Conservation (phyloP, 2,888 invertebrate genomes). For the Argynnis bischoffii region DNA sequence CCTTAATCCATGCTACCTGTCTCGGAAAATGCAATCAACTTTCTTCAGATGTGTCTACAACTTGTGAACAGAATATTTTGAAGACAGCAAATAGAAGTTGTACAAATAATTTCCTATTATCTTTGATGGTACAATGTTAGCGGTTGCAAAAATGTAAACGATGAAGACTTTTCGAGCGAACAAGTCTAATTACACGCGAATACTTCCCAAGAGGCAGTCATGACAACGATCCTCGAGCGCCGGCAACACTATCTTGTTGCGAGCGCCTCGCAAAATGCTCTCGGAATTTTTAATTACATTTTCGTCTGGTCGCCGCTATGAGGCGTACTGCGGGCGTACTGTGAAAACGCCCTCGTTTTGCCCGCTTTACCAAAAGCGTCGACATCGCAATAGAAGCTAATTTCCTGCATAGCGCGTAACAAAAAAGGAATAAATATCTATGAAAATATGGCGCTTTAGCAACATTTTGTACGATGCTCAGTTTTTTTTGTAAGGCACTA, state of each 20-base stretch:
- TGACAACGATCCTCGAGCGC: slow-evolving; percentile 72
- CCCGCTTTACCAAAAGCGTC: slow-evolving; percentile 79
- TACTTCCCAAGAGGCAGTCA: slow-evolving; percentile 76
- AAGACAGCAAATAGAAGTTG: background rate
- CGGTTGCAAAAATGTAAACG: slow-evolving; percentile 57
- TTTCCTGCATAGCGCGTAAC: slow-evolving; percentile 79
- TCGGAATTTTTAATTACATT: slow-evolving; percentile 83
- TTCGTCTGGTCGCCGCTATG: slow-evolving; percentile 78
- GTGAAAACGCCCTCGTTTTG: slow-evolving; percentile 74
- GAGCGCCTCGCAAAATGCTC: slow-evolving; percentile 78
- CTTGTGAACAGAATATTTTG: slow-evolving; percentile 7
- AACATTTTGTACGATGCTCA: slow-evolving; percentile 30
- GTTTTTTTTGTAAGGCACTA: background rate
- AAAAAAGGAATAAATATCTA: slow-evolving; percentile 64
- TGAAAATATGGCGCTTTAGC: slow-evolving; percentile 63
- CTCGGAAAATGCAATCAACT: slow-evolving; percentile 39
- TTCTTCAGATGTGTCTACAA: slow-evolving; percentile 12
- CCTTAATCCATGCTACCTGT: slow-evolving; percentile 97
- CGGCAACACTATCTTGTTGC: slow-evolving; percentile 80
- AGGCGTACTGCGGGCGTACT: slow-evolving; percentile 68
- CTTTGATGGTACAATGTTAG: slow-evolving; percentile 44
- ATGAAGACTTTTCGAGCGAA: slow-evolving; percentile 68
- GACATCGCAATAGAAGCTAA: slow-evolving; percentile 82
- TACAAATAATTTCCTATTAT: slow-evolving; percentile 54
- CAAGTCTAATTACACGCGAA: slow-evolving; percentile 78